Evolutionary conservation across 2,888 invertebrate species (phyloP).

Genomic region (Protophormia terraenovae): DNA sequence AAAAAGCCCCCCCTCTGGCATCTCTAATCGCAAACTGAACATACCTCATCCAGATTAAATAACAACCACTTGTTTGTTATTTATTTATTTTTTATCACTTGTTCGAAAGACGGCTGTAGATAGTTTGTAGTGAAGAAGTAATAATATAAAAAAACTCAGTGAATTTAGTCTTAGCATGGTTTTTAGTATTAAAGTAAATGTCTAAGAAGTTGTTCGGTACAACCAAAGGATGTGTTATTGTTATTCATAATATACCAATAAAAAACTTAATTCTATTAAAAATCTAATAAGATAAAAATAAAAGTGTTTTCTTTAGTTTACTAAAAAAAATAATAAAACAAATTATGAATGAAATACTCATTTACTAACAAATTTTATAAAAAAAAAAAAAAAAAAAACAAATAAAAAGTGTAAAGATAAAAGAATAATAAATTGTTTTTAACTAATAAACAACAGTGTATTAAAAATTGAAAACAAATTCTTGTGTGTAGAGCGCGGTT

Average conservation of each 20-base stretch:
- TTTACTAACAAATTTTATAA: too few relatives aligned
- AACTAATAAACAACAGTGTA: background rate
- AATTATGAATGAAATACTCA: too few relatives aligned
- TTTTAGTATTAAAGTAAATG: constrained; percentile 48
- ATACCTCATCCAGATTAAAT: background rate
- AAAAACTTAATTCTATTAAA: too few relatives aligned
- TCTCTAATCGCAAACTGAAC: background rate
- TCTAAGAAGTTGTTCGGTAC: constrained; percentile 7
- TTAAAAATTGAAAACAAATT: too few relatives aligned
- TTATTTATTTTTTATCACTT: constrained; percentile 14
- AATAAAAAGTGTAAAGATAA: too few relatives aligned
- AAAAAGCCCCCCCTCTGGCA: background rate
- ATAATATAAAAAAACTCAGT: constrained; percentile 1
- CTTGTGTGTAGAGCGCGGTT: background rate
- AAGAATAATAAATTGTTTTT: too few relatives aligned
- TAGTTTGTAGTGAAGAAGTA: background rate
- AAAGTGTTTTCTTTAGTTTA: too few relatives aligned
- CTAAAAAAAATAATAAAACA: too few relatives aligned
- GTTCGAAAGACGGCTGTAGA: background rate
- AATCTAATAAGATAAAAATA: too few relatives aligned
- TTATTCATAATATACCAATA: background rate
- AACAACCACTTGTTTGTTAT: constrained; percentile 11
- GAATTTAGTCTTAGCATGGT: constrained; percentile 7
- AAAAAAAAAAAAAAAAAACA: too few relatives aligned
- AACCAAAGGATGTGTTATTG: too few relatives aligned